phyloP scores from a whole-genome alignment of 1,140 invertebrate species.

The Neuroterus valhalla region DNA sequence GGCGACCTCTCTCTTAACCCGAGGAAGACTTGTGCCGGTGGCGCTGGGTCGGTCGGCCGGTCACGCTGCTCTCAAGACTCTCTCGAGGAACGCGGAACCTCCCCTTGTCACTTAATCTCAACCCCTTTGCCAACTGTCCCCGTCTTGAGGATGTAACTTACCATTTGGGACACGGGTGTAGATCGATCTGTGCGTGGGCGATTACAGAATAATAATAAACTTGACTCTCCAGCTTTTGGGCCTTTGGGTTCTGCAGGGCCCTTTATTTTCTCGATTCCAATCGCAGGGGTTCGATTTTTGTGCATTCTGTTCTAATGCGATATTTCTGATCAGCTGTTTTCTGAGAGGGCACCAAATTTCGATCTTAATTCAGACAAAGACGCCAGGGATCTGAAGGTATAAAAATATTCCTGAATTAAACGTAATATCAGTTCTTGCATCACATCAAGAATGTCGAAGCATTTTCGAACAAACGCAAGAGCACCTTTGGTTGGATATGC shows the following conservation, averaged over 20 bases:
- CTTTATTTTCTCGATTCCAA: background rate
- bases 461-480: background rate
- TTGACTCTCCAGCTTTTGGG: slow-evolving; percentile 49
- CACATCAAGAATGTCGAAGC: too few species aligned
- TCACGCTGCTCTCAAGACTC: slow-evolving; percentile 37
- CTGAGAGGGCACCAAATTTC: too few species aligned
- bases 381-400: too few species aligned
- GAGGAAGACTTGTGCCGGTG: slow-evolving; percentile 51
- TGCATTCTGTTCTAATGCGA: background rate
- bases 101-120: slow-evolving; percentile 19
- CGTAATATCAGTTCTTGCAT: too few species aligned
- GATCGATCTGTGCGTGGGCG: slow-evolving; percentile 61
- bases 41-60: slow-evolving; percentile 56
- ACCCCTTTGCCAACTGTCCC: slow-evolving; percentile 5
- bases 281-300: slow-evolving; percentile 12
- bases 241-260: slow-evolving; percentile 37
- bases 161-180: slow-evolving; percentile 45
- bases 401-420: too few species aligned
- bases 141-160: slow-evolving; percentile 36
- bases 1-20: slow-evolving; percentile 69
- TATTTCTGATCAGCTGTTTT: slow-evolving; percentile 1
- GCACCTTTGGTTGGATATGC: background rate
- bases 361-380: too few species aligned
- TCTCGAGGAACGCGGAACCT: slow-evolving; percentile 39
- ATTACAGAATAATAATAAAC: slow-evolving; percentile 66